Evolutionary conservation across 2,113 vertebrate genomes (phyloP), one percentile per base, ranked within the genome.

Genomic region (Microtus pennsylvanicus): DNA sequence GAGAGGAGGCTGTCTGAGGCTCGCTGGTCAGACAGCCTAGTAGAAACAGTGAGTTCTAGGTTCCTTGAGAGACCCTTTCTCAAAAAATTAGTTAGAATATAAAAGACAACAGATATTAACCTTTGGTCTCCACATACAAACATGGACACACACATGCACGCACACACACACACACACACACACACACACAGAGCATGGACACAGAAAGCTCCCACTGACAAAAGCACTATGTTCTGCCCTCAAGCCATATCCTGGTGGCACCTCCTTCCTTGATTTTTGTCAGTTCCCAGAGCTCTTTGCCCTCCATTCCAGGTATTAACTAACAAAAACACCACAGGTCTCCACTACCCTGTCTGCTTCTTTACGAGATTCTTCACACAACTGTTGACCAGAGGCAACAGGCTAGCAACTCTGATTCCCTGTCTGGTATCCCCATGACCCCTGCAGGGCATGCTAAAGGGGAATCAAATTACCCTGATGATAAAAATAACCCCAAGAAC

Each of bases 301-400:
- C 12, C n/a, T 45, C 47, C 33, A 75, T 52, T 24, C 45, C 12
- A 38, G 0, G 19, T 26, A 52, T 14, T 6, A 55, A 61, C 42
- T 26, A 33, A 74, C 9, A 3, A 80, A 35, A 1, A 24, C 38
- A 2, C 33, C 22, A 1, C 0, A 16, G 11, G 1, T 70, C 13
- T 33, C 17, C 47, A 4, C 7, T 55, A 1, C 58, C 13, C 17
- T 2, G 30, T 5, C 19, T 21, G 1, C 35, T 22, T 45, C 26
- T 24, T 19, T 13, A 2, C 9, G 0, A 50, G 24, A n/a, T 9
- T 47, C 17, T 19, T 11, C 5, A 2, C 47, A 33, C 7, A 4
- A 4, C 9, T n/a, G 35, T 22, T 2, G 33, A n/a, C 21, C 9
- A 0, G 58, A 61, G 9, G 10, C n/a, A 85, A 69, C 42, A 69